Evolutionary conservation across 2,113 vertebrate species (phyloP).

Genomic region (Brachypodius melanocephalos): DNA sequence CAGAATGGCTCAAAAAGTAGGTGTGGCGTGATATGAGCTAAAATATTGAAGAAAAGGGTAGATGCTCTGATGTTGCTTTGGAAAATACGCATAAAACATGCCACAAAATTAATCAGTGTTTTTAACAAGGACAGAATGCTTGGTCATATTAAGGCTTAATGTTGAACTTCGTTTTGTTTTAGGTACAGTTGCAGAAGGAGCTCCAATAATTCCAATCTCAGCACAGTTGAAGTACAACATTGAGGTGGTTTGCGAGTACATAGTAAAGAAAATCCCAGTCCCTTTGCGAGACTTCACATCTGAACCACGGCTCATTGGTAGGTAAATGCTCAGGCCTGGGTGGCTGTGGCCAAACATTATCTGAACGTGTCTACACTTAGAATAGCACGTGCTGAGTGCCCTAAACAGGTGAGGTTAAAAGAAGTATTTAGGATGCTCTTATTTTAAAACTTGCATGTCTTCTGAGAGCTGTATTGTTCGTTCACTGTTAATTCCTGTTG

Average conservation of each 20-base stretch:
- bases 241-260: conserved; percentile 98
- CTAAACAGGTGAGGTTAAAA: not conserved
- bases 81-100: not conserved
- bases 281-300: conserved; percentile 96
- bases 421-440: not conserved
- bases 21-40: not conserved
- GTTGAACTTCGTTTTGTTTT: not conserved
- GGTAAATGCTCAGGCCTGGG: not conserved
- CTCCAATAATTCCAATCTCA: conserved; percentile 98
- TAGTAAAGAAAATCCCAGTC: conserved; percentile 97
- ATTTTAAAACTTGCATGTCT: not conserved
- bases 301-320: conserved; percentile 95
- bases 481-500: not conserved
- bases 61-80: not conserved
- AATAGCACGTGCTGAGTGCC: not conserved
- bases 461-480: not conserved
- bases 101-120: not conserved
- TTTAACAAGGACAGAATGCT: not conserved
- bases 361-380: not conserved
- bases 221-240: conserved; percentile 98
- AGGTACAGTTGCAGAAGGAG: conserved; percentile 98
- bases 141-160: not conserved
- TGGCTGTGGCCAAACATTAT: not conserved
- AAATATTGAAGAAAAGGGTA: not conserved
- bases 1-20: not conserved